Evolutionary conservation across 2,888 invertebrate genomes (phyloP), one percentile per base, ranked within the genome.

Genomic region (Lapara coniferarum): DNA sequence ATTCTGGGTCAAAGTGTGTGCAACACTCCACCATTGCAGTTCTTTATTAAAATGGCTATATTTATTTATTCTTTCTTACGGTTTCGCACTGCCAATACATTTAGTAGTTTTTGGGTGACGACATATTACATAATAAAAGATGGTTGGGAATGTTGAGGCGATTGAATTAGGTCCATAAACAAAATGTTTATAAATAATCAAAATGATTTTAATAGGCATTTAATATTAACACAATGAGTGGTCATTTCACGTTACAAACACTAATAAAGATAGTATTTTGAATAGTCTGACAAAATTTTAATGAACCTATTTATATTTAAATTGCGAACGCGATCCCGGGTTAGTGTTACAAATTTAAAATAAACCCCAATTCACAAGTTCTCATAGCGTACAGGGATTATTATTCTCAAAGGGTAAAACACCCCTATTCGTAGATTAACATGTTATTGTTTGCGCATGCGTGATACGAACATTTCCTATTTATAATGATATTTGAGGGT

Each of bases 391-490:
- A 53, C n/a, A 37, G 77, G 73, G 76, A 84, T 82, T 84, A 83
- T 82, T 82, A 83, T 75, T 81, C 76, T 77, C 75, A 71, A 82
- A 84, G 81, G 87, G 86, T 86, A 80, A 81, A 75, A 71, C 73
- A 77, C 76, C 83, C 84, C 80, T 80, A 81, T 81, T 80, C 72
- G 70, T 72, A 72, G 59, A 71, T 77, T 63, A 75, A 74, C 71
- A 73, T 71, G 69, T 72, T 75, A 85, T 87, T 89, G 88, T 86
- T 85, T 81, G 83, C 81, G 84, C 79, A 74, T 77, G 80, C 77
- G 78, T 68, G 75, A 73, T 57, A 46, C 63, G 55, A 46, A 57
- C 37, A 14, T 25, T 56, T 57, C 51, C 46, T 66, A 51, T 37
- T 13, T 46, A 73, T 72, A 69, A 70, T 67, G 51, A 70, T 71